Evolutionary conservation across 2,797 vertebrate genomes (phyloP).

Genomic region (Galago senegalensis): DNA sequence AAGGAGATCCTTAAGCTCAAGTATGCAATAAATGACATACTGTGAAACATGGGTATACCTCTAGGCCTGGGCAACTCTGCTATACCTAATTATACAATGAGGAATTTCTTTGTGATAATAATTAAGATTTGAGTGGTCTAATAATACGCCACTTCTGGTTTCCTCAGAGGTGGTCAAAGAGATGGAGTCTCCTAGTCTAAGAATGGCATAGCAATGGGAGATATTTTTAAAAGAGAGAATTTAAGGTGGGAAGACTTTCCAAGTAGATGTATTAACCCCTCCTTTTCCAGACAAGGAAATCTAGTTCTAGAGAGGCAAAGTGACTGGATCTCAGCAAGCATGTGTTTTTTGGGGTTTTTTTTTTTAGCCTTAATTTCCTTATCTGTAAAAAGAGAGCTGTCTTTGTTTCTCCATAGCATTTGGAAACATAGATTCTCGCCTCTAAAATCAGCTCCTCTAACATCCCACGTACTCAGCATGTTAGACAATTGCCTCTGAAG

Average conservation of each 20-base stretch:
- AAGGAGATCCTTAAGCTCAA: slow-evolving; percentile 15
- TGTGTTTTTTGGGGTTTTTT: rapidly evolving
- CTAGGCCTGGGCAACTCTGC: neutral
- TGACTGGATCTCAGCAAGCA: neutral
- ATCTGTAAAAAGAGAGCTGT: neutral
- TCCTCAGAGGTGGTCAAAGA: neutral
- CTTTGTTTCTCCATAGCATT: neutral
- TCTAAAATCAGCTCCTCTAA: neutral
- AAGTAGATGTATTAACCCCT: neutral
- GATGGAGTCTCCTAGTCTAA: neutral
- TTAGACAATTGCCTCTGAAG: neutral
- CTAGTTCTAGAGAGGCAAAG: neutral
- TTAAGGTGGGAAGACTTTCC: too few relatives aligned
- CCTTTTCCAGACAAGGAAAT: neutral
- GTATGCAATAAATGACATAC: neutral
- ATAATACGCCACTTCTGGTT: neutral
- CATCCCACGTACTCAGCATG: neutral
- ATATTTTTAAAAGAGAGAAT: neutral
- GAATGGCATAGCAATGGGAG: neutral
- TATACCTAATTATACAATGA: neutral
- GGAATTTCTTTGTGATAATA: neutral
- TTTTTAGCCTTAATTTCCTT: neutral
- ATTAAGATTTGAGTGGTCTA: neutral
- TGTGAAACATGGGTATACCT: neutral
- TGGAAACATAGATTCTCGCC: neutral